A percentile compares a stretch with the other conserved stretches of the same genome.
Evolutionary conservation across 2,797 vertebrate species (phyloP).

Genomic region (Galago senegalensis): DNA sequence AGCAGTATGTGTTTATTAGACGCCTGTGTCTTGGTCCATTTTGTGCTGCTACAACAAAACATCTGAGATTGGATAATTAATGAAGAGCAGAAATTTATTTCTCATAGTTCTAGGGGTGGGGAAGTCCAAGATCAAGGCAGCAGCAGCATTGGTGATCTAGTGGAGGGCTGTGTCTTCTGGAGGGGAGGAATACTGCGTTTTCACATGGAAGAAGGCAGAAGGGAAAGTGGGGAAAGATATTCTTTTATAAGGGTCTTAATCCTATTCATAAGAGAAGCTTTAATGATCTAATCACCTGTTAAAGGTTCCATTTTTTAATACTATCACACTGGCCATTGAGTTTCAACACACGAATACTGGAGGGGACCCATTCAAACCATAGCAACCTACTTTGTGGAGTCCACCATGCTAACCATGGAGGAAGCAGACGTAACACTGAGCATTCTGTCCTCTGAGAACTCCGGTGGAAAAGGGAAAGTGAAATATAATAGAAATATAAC

Average conservation of each 20-base stretch:
- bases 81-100: neutral
- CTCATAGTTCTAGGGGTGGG: neutral
- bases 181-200: neutral
- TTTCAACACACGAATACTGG: neutral
- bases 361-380: neutral
- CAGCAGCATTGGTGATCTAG: neutral
- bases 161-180: too few relatives aligned
- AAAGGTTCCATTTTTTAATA: rapidly evolving
- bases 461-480: neutral
- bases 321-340: too few relatives aligned
- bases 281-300: neutral
- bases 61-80: neutral
- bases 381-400: neutral
- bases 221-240: neutral
- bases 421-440: neutral
- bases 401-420: neutral
- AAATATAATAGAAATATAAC: neutral
- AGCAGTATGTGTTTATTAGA: neutral
- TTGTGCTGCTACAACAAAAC: neutral
- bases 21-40: neutral
- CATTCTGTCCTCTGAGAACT: neutral
- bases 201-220: neutral
- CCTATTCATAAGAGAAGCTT: too few relatives aligned
- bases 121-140: neutral
- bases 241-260: neutral